Conservation (phyloP, 2,113 vertebrate genomes). For the Reinhardtius hippoglossoides region DNA sequence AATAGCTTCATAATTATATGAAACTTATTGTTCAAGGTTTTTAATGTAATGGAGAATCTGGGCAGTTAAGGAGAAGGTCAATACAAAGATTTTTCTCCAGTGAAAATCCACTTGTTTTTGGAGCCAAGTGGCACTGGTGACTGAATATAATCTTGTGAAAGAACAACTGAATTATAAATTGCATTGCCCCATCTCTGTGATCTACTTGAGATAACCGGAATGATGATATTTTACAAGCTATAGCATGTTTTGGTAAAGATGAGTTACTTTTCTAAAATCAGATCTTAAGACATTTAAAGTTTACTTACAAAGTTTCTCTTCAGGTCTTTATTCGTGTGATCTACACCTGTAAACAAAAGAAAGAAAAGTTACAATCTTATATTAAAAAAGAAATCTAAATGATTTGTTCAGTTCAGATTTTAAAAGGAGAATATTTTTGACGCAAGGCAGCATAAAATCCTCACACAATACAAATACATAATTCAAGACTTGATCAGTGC, state of each 20-base stretch:
- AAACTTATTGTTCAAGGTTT: constrained; percentile 40
- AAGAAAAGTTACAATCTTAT: not conserved
- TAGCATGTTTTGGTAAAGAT: not conserved
- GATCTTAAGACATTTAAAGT: constrained; percentile 6
- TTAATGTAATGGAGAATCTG: constrained; percentile 22
- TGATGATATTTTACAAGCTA: not conserved
- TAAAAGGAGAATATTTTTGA: no score
- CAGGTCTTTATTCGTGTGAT: constrained; percentile 71
- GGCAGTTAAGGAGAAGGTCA: constrained; percentile 27
- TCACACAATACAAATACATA: not conserved
- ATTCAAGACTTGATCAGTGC: not conserved
- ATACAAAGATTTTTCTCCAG: constrained; percentile 27
- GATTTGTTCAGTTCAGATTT: not conserved
- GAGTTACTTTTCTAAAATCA: constrained; percentile 4
- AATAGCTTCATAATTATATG: constrained; percentile 37
- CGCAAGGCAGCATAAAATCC: no score
- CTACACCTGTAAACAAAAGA: constrained; percentile 52
- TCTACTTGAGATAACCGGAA: not conserved
- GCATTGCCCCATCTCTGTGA: not conserved
- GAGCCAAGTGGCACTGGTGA: not conserved
- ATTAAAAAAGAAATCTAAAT: not conserved
- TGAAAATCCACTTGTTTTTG: constrained; percentile 21
- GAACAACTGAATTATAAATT: not conserved
- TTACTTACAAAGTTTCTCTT: constrained; percentile 75
- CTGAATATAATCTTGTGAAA: constrained; percentile 1